Evolutionary conservation across 2,888 invertebrate species (phyloP).

Genomic region (Reticulitermes lucifugus): DNA sequence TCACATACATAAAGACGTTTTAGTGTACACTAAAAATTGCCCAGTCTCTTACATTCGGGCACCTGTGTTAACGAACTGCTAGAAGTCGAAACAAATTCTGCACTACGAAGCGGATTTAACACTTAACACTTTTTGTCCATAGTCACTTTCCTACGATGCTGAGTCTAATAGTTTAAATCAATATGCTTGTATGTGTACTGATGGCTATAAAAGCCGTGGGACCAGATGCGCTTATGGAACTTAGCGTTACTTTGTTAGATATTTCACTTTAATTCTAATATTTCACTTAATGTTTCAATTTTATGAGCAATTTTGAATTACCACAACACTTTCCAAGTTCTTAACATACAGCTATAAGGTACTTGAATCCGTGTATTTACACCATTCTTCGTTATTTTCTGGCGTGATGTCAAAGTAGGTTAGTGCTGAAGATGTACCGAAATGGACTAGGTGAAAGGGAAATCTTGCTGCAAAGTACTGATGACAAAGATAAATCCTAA

Average conservation of each 20-base stretch:
- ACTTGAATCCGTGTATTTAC: too few relatives aligned
- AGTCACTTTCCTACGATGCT: background rate
- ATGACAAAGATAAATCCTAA: background rate
- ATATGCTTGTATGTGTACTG: background rate
- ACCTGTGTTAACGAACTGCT: background rate
- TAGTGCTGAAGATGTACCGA: background rate
- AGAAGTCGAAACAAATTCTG: background rate
- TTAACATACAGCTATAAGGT: too few relatives aligned
- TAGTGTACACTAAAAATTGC: too few relatives aligned
- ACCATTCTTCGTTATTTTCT: too few relatives aligned
- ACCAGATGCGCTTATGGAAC: too few relatives aligned
- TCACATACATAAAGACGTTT: background rate
- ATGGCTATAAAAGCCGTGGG: too few relatives aligned
- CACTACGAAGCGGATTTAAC: background rate
- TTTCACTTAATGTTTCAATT: too few relatives aligned
- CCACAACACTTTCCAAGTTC: too few relatives aligned
- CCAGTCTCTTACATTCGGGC: too few relatives aligned
- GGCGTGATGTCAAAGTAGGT: background rate
- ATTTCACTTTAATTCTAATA: too few relatives aligned
- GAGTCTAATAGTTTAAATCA: background rate
- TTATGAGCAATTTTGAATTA: too few relatives aligned
- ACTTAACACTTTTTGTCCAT: background rate
- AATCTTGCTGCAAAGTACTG: background rate
- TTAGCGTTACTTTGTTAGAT: too few relatives aligned
- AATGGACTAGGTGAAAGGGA: background rate